Evolutionary conservation across 2,888 invertebrate genomes (phyloP).

Genomic region (Meloe dianella): DNA sequence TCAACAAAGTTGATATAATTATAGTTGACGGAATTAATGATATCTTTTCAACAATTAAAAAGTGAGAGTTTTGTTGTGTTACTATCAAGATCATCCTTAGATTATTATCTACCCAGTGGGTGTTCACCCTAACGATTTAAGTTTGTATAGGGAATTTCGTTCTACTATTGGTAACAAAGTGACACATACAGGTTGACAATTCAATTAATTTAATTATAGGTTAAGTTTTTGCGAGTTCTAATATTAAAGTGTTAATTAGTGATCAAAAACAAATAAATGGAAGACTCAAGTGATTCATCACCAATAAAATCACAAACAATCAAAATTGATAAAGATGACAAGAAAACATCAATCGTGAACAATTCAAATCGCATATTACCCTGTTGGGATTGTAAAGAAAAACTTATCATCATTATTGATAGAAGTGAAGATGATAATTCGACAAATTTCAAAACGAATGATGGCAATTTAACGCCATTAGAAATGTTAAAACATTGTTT

Average conservation of each 20-base stretch:
- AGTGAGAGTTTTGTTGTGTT: too few species aligned
- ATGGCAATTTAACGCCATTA: conserved; percentile 65
- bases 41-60: too few species aligned
- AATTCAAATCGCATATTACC: background rate
- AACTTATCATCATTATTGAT: conserved; percentile 70
- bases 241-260: background rate
- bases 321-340: too few species aligned
- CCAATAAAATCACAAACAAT: background rate
- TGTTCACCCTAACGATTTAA: background rate
- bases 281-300: background rate
- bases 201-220: background rate
- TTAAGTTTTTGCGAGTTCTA: background rate
- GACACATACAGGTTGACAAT: background rate
- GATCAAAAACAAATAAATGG: background rate
- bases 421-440: conserved; percentile 65
- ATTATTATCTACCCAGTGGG: too few species aligned
- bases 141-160: background rate
- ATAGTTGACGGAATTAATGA: too few species aligned
- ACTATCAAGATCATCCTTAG: too few species aligned
- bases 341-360: background rate
- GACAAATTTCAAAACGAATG: conserved; percentile 63
- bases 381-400: conserved; percentile 55
- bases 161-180: background rate
- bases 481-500: conserved; percentile 69
- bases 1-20: too few species aligned